Evolutionary conservation across 30 jellyfish, hydroid and myxozoan genomes (phyloP), one percentile per base, ranked within the genome.

Genomic region (Aurelia aurita complex sp. Pacific): DNA sequence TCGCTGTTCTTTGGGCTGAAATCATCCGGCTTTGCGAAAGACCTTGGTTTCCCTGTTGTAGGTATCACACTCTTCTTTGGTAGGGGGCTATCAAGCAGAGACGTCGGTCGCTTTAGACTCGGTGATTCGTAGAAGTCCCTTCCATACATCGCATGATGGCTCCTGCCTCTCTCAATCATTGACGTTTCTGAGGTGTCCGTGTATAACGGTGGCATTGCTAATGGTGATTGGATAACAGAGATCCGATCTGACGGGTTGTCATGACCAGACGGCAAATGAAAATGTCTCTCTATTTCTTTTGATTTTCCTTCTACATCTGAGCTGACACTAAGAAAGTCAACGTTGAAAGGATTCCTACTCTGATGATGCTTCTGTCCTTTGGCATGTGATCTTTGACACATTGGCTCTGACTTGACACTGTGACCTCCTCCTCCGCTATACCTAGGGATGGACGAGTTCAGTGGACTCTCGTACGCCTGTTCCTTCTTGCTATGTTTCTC

Each of bases 301-400:
- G 83, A 38, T 46, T 84, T 77, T 5, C 70, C 71, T 32, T 84
- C 93, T 14, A 69, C n/a, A 51, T 84, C 87, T 1, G 93, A 51
- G 85, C 93, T 84, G 69, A 84, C 93, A 53, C 93, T 73, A 7
- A 84, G 87, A 52, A 84, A 84, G 52, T 84, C 88, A 67, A 84
- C 93, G 57, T 84, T 84, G 87, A 84, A 84, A 18, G 93, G 93
- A 63, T 84, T 64, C 53, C 65, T 84, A 42, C 82, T 55, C 10
- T 77, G 93, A 7, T 84, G 77, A 2, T 63, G 74, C 55, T 54
- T 19, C 23, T 62, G 74, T 50, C 60, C 10, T 23, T 61, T 57
- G 18, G 80, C 59, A 29, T 62, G 66, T 18, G 72, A 14, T 11
- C 32, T 43, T 74, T 74, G 70, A 16, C 40, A 64, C 8, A 19